Evolutionary conservation across 2,797 vertebrate species (phyloP).

Genomic region (Halcyon badia): DNA sequence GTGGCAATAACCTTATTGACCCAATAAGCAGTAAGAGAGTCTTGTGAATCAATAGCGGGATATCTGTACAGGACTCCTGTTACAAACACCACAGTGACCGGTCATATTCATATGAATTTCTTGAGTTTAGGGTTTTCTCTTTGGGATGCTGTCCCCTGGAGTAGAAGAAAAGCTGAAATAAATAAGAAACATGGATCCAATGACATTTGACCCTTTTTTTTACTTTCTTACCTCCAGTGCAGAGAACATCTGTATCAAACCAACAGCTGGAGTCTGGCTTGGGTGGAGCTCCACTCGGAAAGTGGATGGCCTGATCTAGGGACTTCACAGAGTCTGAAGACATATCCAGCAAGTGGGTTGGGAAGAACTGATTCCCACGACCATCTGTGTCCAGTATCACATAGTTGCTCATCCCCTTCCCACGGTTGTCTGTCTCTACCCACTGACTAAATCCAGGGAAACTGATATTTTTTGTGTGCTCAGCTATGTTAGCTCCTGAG

Average conservation of each 20-base stretch:
- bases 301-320: conserved; percentile 84
- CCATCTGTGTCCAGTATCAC: conserved; percentile 89
- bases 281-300: conserved; percentile 85
- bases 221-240: conserved; percentile 85
- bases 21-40: not conserved
- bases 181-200: not conserved
- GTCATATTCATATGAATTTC: not conserved
- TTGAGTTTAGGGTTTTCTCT: not conserved
- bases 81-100: not conserved
- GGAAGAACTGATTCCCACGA: conserved; percentile 82
- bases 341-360: conserved; percentile 86
- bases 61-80: not conserved
- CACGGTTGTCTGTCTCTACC: conserved; percentile 81
- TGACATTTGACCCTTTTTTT: not conserved
- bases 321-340: conserved; percentile 75
- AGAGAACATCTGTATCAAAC: conserved; percentile 86
- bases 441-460: conserved; percentile 90
- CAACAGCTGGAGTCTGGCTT: conserved; percentile 90
- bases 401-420: conserved; percentile 84
- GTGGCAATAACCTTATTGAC: not conserved
- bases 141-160: not conserved
- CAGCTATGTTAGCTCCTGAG: conserved; percentile 84
- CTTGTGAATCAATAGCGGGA: too few species aligned
- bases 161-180: not conserved
- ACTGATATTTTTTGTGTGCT: conserved; percentile 86